These are phyloP conservation scores for Arizona elegans DNA, from an alignment of 2,113 vertebrate genomes.

Conservation along the genomic window DNA sequence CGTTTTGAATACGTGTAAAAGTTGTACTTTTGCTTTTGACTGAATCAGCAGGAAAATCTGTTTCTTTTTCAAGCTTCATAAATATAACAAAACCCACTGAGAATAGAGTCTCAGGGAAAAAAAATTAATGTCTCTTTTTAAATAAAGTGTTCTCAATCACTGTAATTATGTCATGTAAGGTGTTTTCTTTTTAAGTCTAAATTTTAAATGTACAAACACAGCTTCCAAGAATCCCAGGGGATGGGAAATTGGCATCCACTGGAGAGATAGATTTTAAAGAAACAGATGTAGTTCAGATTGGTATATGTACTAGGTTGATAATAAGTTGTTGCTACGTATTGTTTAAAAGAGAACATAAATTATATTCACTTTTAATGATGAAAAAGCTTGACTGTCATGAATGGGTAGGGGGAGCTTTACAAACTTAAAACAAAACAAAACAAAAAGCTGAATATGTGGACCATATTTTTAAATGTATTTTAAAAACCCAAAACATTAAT, in stretches of 20 bases:
- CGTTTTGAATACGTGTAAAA: background rate
- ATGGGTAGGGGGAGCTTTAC: background rate
- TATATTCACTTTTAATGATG: background rate
- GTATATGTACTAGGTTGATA: background rate
- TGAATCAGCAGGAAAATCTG: conserved; percentile 12
- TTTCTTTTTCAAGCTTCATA: conserved; percentile 4
- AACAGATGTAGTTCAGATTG: conserved; percentile 4
- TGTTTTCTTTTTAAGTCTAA: background rate
- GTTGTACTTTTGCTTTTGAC: conserved; percentile 2
- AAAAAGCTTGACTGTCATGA: background rate
- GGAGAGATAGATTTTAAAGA: background rate
- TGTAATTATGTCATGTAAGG: background rate
- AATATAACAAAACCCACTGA: conserved; percentile 4
- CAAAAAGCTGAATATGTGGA: too few relatives aligned
- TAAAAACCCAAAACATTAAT: background rate
- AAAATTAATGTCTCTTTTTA: conserved; percentile 5
- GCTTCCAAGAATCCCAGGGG: background rate
- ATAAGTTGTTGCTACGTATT: background rate
- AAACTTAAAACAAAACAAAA: background rate
- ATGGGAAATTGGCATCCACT: background rate
- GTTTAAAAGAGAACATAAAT: background rate
- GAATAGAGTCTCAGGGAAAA: background rate
- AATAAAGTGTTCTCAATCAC: background rate
- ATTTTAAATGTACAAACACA: conserved; percentile 3
- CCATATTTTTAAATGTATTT: background rate